Evolutionary conservation across 2,797 vertebrate species (phyloP).

Genomic region (Schizothorax lantsangensis): DNA sequence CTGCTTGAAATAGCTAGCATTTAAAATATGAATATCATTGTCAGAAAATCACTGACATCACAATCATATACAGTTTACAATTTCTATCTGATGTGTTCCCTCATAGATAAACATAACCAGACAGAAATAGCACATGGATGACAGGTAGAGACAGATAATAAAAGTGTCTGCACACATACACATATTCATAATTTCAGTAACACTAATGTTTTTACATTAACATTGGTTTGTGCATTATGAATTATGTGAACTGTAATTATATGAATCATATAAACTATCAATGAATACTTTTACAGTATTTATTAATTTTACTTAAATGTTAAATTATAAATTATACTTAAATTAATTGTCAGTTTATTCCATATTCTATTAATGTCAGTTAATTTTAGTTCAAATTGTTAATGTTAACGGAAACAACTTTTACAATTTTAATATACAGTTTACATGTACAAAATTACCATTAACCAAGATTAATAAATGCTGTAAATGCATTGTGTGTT

Average conservation of each 20-base stretch:
- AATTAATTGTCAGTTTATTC: not conserved
- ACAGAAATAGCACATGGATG: not conserved
- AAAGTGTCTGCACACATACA: not conserved
- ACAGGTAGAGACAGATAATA: not conserved
- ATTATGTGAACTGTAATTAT: not conserved
- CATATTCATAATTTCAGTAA: not conserved
- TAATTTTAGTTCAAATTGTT: not conserved
- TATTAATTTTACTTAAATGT: not conserved
- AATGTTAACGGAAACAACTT: not conserved
- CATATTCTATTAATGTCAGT: too few relatives aligned
- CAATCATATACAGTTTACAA: not conserved
- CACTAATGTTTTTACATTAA: not conserved
- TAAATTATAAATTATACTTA: not conserved
- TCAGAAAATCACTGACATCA: not conserved
- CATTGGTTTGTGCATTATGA: not conserved
- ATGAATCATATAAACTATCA: not conserved
- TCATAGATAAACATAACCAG: not conserved
- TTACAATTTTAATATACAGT: not conserved
- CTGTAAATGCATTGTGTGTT: not conserved
- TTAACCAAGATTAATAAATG: not conserved
- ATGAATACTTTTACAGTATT: not conserved
- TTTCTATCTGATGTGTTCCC: not conserved
- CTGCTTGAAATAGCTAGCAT: not conserved
- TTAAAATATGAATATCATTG: not conserved
- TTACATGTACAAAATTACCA: not conserved